These are phyloP conservation scores for Heloderma charlesbogerti DNA, from an alignment of 2,113 vertebrate genomes.

Conservation along the genomic window DNA sequence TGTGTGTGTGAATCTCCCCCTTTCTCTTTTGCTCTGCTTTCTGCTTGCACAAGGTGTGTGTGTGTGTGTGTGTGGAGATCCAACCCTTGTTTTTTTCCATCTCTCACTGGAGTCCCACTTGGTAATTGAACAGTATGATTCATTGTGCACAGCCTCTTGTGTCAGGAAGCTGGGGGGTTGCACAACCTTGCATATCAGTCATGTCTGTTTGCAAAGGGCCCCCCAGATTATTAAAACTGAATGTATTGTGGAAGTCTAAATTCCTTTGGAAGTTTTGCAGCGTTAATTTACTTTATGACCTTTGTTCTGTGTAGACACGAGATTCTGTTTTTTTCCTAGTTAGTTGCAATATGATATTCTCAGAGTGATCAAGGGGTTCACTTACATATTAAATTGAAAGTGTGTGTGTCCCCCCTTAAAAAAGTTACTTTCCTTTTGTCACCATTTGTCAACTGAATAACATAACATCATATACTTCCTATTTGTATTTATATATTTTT, in stretches of 20 bases:
- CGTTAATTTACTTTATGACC: not conserved
- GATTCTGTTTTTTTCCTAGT: slow-evolving; percentile 4
- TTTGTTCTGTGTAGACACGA: not conserved
- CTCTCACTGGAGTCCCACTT: not conserved
- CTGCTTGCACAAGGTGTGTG: not conserved
- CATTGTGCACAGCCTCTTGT: not conserved
- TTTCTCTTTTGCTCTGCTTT: not conserved
- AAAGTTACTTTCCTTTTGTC: not conserved
- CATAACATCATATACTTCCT: not conserved
- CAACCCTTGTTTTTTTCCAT: slow-evolving; percentile 7
- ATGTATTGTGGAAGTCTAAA: slow-evolving; percentile 24
- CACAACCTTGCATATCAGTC: not conserved
- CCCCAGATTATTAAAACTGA: slow-evolving; percentile 9
- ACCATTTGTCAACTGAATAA: not conserved
- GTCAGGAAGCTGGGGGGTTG: not conserved
- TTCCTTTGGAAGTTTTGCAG: slow-evolving; percentile 11
- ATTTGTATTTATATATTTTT: not conserved
- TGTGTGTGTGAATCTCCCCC: not conserved
- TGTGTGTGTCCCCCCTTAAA: not conserved
- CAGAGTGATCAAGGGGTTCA: not conserved
- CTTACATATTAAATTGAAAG: not conserved
- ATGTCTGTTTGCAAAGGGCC: not conserved
- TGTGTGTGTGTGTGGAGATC: not conserved
- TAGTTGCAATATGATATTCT: not conserved
- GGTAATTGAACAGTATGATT: slow-evolving; percentile 4